Percentiles rank a stretch among this genome's conserved stretches.
These are phyloP conservation scores for Metopia argyrocephala DNA, from an alignment of 2,888 invertebrate genomes.

Conservation along the genomic window DNA sequence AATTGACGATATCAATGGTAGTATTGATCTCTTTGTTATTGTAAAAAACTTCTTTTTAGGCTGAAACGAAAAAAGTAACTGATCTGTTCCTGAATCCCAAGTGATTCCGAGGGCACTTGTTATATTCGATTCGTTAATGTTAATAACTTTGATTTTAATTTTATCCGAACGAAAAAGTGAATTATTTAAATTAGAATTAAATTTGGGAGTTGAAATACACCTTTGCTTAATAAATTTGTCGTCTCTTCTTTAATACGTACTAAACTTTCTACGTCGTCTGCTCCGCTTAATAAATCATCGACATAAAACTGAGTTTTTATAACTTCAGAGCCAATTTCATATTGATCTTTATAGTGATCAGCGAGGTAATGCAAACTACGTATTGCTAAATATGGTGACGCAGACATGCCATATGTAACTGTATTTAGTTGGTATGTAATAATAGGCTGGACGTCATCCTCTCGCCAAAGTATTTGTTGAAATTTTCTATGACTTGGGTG, in stretches of 20 bases:
- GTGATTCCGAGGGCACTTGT: constrained; percentile 20
- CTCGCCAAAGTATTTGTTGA: constrained; percentile 62
- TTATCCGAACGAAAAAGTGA: neutral
- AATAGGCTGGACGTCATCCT: constrained; percentile 29
- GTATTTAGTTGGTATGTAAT: constrained; percentile 59
- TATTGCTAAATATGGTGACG: constrained; percentile 56
- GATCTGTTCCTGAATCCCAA: constrained; percentile 41
- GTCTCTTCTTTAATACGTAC: constrained; percentile 26
- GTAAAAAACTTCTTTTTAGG: constrained; percentile 2
- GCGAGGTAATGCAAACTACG: constrained; percentile 51
- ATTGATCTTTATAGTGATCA: constrained; percentile 39
- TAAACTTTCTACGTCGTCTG: constrained; percentile 41
- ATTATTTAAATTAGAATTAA: constrained; percentile 34
- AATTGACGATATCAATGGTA: constrained; percentile 33
- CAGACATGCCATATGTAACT: constrained; percentile 54
- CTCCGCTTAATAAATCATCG: constrained; percentile 59
- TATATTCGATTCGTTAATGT: neutral
- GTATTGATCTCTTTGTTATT: constrained; percentile 50
- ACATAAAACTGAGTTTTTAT: constrained; percentile 48
- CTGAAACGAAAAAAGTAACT: constrained; percentile 42
- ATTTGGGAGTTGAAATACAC: constrained; percentile 38
- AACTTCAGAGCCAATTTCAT: constrained; percentile 30
- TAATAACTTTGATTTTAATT: neutral
- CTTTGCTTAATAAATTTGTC: constrained; percentile 26
- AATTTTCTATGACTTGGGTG: constrained; percentile 44